Evolutionary conservation across 1,140 invertebrate species (phyloP).

Genomic region (Anoplolepis gracilipes): DNA sequence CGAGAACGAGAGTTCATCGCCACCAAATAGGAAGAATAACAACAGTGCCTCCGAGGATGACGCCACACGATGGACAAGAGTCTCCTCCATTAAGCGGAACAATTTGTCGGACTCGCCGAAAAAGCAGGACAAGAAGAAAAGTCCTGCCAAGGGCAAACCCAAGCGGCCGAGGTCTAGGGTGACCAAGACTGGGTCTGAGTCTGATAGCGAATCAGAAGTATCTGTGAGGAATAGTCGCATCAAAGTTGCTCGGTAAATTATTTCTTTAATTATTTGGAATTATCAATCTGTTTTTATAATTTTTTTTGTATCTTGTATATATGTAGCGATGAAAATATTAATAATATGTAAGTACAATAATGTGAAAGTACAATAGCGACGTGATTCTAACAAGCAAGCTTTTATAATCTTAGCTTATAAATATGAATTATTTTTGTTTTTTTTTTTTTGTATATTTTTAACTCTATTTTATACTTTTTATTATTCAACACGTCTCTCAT

Average conservation of each 20-base stretch:
- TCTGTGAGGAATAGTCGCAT: slow-evolving; percentile 77
- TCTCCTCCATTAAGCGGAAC: slow-evolving; percentile 75
- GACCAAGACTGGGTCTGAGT: slow-evolving; percentile 79
- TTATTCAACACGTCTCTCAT: too few species aligned
- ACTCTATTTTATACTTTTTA: not conserved
- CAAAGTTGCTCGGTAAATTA: slow-evolving; percentile 69
- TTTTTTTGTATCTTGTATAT: not conserved
- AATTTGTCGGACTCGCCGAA: slow-evolving; percentile 80
- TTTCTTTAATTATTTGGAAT: not conserved
- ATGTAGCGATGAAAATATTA: not conserved
- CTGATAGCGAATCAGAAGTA: slow-evolving; percentile 82
- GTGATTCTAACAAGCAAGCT: not conserved
- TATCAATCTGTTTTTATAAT: not conserved
- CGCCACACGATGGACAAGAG: slow-evolving; percentile 73
- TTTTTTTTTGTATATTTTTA: not conserved
- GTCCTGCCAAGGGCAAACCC: slow-evolving; percentile 78
- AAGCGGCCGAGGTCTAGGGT: slow-evolving; percentile 79
- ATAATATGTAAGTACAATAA: not conserved
- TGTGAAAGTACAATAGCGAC: not conserved
- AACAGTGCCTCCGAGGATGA: slow-evolving; percentile 77
- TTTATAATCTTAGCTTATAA: too few species aligned
- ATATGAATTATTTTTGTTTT: too few species aligned
- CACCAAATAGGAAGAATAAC: slow-evolving; percentile 54
- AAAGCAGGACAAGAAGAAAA: slow-evolving; percentile 82
- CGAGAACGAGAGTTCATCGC: slow-evolving; percentile 70